Base-by-base conservation (phyloP, 2,797 vertebrate species). In the Myotis planiceps region DNA sequence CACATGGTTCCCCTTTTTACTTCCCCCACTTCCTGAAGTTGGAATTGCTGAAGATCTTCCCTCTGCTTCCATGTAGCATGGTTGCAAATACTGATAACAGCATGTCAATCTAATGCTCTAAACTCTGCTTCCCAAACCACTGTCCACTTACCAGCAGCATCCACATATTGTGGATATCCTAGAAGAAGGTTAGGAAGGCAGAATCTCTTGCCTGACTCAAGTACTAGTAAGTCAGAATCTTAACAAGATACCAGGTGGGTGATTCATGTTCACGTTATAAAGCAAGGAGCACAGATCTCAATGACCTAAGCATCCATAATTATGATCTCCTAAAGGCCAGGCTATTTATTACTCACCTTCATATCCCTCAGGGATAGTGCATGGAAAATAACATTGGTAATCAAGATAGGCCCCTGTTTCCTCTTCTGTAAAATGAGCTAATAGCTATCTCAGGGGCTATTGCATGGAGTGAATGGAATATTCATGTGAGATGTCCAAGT, bases 311-410 rank as follows among this genome's bases (percentile, higher is more conserved):
- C 63, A 45, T 53, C 25, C 63, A 27, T 58, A 94, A 88, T 47
- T 82, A 86, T 7, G 3, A 92, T 45, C 63, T 87, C 60, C 37
- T 80, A 60, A 87, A 87, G 45, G 29, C 60, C 16, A 21, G 37
- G 15, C 39, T 53, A 34, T 45, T 72, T 94, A 83, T 94, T 53
- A 55, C 32, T 89, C 65, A 76, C 45, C 75, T 95, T 76, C 66
- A 19, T 39, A 34, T 68, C 72, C 37, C 6, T 9, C 23, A 47
- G 76, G 60, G 10, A 27, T 42, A 66, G 32, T 69, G 34, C 13
- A 58, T 8, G 49, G 32, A 25, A 74, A 23, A 55, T 45, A 45
- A 74, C 60, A 74, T 21, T 45, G 3, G 49, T 69, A 76, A 84
- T 76, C 37, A 79, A 68, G 83, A 72, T 15, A 87, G 9, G 9